phyloP scores from a whole-genome alignment of 1,140 invertebrate genomes.

The Atopsyche davidsoni region DNA sequence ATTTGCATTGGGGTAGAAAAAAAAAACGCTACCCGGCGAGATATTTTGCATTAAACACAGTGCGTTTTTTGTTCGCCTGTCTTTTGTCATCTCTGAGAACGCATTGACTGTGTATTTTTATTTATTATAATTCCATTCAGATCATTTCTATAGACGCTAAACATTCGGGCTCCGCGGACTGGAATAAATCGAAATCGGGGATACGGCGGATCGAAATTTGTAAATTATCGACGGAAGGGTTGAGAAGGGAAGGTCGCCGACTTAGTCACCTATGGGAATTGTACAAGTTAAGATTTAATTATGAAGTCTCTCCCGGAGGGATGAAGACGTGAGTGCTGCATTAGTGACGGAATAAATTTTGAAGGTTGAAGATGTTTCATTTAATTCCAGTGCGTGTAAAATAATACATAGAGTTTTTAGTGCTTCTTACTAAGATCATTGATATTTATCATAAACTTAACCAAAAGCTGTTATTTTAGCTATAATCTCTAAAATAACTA shows the following conservation, averaged over 20 bases:
- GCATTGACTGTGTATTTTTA: constrained; percentile 27
- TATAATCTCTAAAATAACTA: no score
- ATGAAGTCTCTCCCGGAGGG: background rate
- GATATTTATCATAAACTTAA: no score
- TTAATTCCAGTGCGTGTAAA: constrained; percentile 1
- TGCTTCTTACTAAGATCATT: no score
- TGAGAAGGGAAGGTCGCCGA: background rate
- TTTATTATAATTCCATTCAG: constrained; percentile 31
- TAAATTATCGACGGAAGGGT: constrained; percentile 18
- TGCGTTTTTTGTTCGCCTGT: constrained; percentile 13
- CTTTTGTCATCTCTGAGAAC: constrained; percentile 22
- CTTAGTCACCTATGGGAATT: constrained; percentile 4
- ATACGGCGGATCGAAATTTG: constrained; percentile 15
- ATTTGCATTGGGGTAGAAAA: constrained; percentile 30
- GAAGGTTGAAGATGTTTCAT: no score
- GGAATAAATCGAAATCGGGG: constrained; percentile 31
- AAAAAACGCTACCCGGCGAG: constrained; percentile 6
- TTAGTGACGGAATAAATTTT: no score
- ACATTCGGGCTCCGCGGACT: constrained; percentile 22
- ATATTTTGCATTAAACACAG: constrained; percentile 23
- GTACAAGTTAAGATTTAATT: constrained; percentile 9
- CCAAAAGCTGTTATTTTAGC: no score
- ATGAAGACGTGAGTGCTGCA: background rate
- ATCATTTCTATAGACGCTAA: constrained; percentile 26
- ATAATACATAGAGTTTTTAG: background rate